phyloP scores from a whole-genome alignment of 2,888 invertebrate species.

The Archips crataeganus region DNA sequence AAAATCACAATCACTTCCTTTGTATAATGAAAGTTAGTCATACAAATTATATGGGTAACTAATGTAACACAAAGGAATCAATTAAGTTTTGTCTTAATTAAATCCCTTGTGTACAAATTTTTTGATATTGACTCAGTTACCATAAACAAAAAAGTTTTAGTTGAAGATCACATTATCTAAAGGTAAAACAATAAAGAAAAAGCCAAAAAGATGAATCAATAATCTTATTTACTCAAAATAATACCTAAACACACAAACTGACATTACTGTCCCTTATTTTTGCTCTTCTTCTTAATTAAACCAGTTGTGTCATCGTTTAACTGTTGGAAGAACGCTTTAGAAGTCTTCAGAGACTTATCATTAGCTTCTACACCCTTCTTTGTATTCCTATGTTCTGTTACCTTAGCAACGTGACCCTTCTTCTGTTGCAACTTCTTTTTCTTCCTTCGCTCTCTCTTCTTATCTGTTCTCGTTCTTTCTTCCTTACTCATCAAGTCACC shows the following conservation, averaged over 20 bases:
- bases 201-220: constrained; percentile 25
- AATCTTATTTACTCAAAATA: constrained; percentile 25
- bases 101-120: no score
- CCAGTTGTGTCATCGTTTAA: constrained; percentile 90
- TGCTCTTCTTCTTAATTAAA: constrained; percentile 68
- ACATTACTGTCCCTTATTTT: constrained; percentile 64
- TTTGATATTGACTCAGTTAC: no score
- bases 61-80: no score
- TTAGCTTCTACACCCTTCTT: constrained; percentile 87
- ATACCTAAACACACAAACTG: constrained; percentile 38
- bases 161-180: no score
- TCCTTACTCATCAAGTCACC: constrained; percentile 88
- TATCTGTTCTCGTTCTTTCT: constrained; percentile 94
- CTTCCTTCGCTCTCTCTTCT: constrained; percentile 93
- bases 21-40: no score
- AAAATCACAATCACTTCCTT: no score
- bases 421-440: constrained; percentile 92
- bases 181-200: background rate
- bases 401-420: constrained; percentile 73
- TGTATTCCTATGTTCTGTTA: constrained; percentile 81
- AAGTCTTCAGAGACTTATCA: constrained; percentile 86
- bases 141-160: no score
- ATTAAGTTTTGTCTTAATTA: no score
- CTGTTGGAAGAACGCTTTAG: constrained; percentile 94
- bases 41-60: no score